Percentiles rank a stretch among this genome's conserved stretches.
phyloP scores from a whole-genome alignment of 2,888 invertebrate species.

The Pelosia muscerda region DNA sequence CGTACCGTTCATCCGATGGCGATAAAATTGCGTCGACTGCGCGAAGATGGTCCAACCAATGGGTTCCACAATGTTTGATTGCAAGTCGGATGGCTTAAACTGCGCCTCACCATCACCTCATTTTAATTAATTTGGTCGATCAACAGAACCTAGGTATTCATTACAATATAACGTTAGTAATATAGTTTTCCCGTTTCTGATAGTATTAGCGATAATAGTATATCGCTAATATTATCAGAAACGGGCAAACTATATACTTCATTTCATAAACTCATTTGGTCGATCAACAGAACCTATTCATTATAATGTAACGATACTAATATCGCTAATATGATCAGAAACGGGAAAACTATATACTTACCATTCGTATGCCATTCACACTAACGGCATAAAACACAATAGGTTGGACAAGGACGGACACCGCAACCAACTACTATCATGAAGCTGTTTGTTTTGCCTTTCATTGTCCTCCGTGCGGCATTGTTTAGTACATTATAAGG shows the following conservation, averaged over 20 bases:
- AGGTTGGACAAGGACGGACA: conserved; percentile 65
- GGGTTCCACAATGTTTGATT: background rate
- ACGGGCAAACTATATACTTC: too few relatives aligned
- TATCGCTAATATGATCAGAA: conserved; percentile 39
- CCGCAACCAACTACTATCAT: conserved; percentile 50
- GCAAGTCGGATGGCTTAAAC: background rate
- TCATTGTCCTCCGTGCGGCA: conserved; percentile 60
- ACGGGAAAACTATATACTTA: conserved; percentile 47
- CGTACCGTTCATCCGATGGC: background rate
- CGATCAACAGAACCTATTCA: background rate
- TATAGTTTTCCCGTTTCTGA: too few relatives aligned
- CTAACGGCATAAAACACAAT: conserved; percentile 60
- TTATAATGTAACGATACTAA: background rate
- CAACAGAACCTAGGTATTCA: background rate
- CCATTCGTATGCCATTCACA: conserved; percentile 57
- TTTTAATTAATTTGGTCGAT: background rate
- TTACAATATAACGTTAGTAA: background rate
- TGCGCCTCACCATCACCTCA: background rate
- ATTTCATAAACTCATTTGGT: too few relatives aligned
- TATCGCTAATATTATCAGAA: too few relatives aligned
- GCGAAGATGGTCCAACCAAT: background rate
- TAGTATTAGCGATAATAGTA: too few relatives aligned
- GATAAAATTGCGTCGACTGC: background rate
- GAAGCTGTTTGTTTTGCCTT: conserved; percentile 59
- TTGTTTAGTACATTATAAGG: conserved; percentile 50